Percentiles rank a stretch among this genome's conserved stretches.
Evolutionary conservation across 92 coral and sea anemone genomes (phyloP).

Genomic region (Epizoanthus ramosus): DNA sequence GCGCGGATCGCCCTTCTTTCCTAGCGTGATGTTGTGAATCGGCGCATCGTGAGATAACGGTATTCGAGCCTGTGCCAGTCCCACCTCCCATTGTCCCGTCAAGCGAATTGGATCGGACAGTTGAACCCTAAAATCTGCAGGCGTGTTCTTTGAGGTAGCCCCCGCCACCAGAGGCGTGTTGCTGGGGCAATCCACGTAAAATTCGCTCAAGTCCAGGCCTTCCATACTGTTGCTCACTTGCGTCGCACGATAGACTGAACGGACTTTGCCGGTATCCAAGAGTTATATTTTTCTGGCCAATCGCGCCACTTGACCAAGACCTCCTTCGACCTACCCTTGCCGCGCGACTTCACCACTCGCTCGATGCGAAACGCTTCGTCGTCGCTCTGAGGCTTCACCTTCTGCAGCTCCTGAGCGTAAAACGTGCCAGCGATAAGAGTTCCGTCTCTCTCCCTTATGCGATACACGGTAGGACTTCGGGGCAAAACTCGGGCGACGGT

Average conservation of each 20-base stretch:
- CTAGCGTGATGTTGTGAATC: neutral
- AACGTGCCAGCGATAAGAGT: neutral
- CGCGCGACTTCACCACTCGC: neutral
- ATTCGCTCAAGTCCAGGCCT: too few species aligned
- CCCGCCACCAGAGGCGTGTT: too few species aligned
- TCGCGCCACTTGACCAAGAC: neutral
- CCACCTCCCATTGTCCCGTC: too few species aligned
- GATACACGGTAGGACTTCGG: neutral
- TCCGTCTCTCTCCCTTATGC: neutral
- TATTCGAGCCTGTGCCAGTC: too few species aligned
- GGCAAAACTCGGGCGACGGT: neutral
- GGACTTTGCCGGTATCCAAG: neutral
- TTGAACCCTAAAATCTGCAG: too few species aligned
- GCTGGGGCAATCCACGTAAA: neutral
- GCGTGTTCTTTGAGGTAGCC: too few species aligned
- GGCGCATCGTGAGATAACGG: too few species aligned
- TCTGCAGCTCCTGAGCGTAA: slow-evolving; percentile 8
- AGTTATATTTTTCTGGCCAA: neutral
- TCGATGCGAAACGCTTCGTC: neutral
- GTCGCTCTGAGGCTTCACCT: neutral
- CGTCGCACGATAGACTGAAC: neutral
- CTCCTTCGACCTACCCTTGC: neutral
- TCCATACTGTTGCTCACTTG: neutral
- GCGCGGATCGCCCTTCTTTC: neutral
- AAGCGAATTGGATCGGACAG: too few species aligned